Base-by-base conservation (phyloP, 2,888 invertebrate species). In the Atherix ibis region DNA sequence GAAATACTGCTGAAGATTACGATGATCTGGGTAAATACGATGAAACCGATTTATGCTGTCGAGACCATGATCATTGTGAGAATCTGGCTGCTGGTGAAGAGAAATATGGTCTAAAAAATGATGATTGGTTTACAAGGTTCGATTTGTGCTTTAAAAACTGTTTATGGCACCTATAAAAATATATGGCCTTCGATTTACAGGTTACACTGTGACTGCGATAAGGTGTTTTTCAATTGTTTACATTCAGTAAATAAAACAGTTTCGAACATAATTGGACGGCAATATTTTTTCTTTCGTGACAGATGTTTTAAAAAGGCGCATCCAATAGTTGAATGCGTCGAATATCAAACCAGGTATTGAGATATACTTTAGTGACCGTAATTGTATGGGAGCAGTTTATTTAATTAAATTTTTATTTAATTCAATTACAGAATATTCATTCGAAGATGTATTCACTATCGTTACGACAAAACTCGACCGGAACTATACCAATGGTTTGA, bases 41-140 rank as follows among this genome's bases (percentile, higher is more conserved):
- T 26, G 67, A 71, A 32, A 80, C 83, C 4, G 88, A 88, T 52
- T 63, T 71, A 47, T 88, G 88, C 58, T 88, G 88, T 57, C 64
- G 87, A 18, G 70, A 71, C 43, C 88, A 89, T 62, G 88, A 89
- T 39, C 40, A 44, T 27, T 47, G 46, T 50, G 46, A 47, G 19
- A 44, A 43, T 39, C 44, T 41, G 51, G 52, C 38, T 53, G 48
- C 35, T 47, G 52, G 32, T 19, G 39, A 44, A 32, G 34, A 39
- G 13, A 47, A 44, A 31, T 32, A 45, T 30, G 43, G 42, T 14
- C 22, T 47, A 9, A 42, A 31, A 10, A 47, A 47, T 37, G 27
- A 38, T 16, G 44, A 44, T 34, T 35, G 32, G 15, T 47, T 44
- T 30, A 47, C 46, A 12, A 30, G 40, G 39, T 41, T 27, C 30